Evolutionary conservation across 2,113 vertebrate species (phyloP).

Genomic region (Montifringilla adamsi): DNA sequence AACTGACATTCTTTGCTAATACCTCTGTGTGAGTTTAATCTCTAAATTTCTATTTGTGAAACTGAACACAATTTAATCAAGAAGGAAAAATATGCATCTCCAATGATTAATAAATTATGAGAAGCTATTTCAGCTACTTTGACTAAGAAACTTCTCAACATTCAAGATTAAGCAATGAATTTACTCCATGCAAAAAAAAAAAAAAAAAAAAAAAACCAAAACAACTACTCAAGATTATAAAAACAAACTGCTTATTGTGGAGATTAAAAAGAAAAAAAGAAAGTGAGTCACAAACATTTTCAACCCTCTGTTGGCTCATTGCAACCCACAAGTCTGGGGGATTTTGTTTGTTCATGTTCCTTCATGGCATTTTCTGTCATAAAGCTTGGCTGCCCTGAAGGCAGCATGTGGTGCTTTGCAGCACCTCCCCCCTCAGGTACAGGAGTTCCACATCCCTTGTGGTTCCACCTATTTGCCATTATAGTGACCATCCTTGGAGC

Average conservation of each 20-base stretch:
- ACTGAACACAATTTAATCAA: constrained; percentile 1
- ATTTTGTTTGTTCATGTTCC: not conserved
- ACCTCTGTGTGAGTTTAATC: not conserved
- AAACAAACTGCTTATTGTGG: not conserved
- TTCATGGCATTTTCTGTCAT: not conserved
- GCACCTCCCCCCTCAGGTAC: not conserved
- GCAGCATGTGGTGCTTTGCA: not conserved
- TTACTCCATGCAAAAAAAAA: not conserved
- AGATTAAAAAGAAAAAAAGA: not conserved
- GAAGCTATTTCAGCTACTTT: not conserved
- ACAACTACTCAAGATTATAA: not conserved
- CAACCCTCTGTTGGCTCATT: not conserved
- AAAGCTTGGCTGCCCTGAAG: not conserved
- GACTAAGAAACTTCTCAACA: not conserved
- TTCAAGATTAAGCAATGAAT: not conserved
- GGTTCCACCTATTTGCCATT: not conserved
- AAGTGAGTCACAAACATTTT: not conserved
- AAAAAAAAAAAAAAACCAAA: not conserved
- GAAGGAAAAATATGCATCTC: not conserved
- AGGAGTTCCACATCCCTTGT: not conserved
- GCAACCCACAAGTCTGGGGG: not conserved
- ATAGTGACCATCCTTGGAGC: not conserved
- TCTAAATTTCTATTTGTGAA: constrained; percentile 3
- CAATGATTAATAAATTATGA: not conserved
- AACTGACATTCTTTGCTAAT: not conserved